These are phyloP conservation scores for Ochotona curzoniae DNA, from an alignment of 2,113 vertebrate genomes.

Conservation along the genomic window DNA sequence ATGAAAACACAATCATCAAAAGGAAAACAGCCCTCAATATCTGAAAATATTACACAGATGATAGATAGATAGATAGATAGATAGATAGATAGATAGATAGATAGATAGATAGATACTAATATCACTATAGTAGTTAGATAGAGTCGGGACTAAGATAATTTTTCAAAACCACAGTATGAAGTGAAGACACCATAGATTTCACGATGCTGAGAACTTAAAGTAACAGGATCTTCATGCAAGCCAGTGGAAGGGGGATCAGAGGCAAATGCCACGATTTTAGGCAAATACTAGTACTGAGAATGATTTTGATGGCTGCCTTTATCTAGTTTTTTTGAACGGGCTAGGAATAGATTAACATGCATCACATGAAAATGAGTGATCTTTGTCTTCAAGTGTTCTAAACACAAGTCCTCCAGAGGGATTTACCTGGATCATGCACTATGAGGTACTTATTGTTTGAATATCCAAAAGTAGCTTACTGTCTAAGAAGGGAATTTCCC, in stretches of 20 bases:
- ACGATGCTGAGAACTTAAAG: neutral
- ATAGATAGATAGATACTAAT: neutral
- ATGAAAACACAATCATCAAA: conserved; percentile 20
- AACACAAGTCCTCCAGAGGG: neutral
- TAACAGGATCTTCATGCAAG: neutral
- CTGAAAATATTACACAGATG: conserved; percentile 16
- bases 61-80: neutral
- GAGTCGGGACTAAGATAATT: neutral
- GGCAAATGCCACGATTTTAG: conserved; percentile 1
- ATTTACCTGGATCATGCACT: neutral
- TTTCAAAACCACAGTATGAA: conserved; percentile 8
- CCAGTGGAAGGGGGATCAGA: neutral
- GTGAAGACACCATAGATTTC: neutral
- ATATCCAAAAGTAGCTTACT: conserved; percentile 9
- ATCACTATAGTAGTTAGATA: neutral
- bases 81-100: too few relatives aligned
- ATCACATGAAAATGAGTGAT: neutral
- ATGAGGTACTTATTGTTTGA: neutral
- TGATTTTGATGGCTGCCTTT: neutral
- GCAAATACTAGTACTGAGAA: neutral
- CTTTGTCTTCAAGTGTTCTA: neutral
- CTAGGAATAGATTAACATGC: neutral
- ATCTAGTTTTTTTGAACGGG: neutral
- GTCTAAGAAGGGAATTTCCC: conserved; percentile 33
- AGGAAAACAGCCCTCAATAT: neutral